Base-by-base conservation (phyloP, 2,797 vertebrate genomes). In the Varecia variegata region DNA sequence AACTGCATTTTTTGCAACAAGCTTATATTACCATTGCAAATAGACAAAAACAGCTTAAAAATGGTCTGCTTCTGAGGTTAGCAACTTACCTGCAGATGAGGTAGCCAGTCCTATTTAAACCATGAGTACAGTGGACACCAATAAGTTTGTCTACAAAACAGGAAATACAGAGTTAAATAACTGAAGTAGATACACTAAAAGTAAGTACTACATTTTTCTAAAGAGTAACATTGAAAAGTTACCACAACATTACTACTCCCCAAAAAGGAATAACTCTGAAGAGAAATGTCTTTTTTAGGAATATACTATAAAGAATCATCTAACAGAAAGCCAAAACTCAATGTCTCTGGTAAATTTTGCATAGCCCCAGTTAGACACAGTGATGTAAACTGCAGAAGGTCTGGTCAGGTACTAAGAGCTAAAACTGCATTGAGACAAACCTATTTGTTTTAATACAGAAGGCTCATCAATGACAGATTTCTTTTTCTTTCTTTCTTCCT, bases 51-150 rank as follows among this genome's bases (percentile, higher is more conserved):
- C 43, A 96, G 58, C 15, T 76, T 58, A 50, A 85, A 85, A 27
- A 67, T 21, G 17, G 17, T 79, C 83, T 93, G n/a, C 27, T 21
- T 86, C 38, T 77, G 47, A 40, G 8, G 13, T 4, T 50, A 38
- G 27, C 35, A 87, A 98, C 98, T 98, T 96, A 99, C 99, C 99
- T 99, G 96, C 99, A 99, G 85, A 99, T 99, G 82, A 99, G 98
- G 93, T 99, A 99, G 21, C 99, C 99, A 0, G 99, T 99, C 82
- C 99, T 99, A 96, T 99, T 99, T 96, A 99, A 97, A 3, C 99
- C 99, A 23, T 99, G 99, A 0, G 99, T 99, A 97, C 99, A 99
- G 95, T 99, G 99, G 94, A 99, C 99, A 5, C 99, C 99, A 7
- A 99, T 99, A 96, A 99, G 99, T 96, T 99, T 99, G 92, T 99